Conservation (phyloP, 2,888 invertebrate species). For the Tenthredo mesomela region DNA sequence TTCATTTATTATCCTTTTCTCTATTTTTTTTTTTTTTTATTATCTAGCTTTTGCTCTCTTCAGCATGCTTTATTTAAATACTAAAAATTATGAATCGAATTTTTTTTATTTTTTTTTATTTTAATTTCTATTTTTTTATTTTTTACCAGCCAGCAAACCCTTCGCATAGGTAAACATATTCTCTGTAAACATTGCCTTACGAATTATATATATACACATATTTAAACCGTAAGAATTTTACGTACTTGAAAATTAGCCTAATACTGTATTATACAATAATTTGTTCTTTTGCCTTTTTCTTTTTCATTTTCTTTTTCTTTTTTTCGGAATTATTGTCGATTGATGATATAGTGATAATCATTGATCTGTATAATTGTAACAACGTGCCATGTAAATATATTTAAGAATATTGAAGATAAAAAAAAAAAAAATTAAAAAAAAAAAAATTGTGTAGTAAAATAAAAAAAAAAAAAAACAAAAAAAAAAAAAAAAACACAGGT, state of each 20-base stretch:
- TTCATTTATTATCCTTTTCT: neutral
- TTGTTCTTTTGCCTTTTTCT: neutral
- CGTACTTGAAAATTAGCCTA: neutral
- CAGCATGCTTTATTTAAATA: neutral
- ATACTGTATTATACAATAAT: neutral
- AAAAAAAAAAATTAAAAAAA: neutral
- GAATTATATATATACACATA: neutral
- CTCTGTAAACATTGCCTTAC: conserved; percentile 8
- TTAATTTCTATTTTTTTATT: neutral
- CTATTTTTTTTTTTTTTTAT: neutral
- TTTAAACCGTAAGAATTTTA: conserved; percentile 6
- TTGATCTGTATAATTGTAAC: conserved; percentile 39
- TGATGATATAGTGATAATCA: conserved; percentile 1
- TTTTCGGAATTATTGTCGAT: neutral
- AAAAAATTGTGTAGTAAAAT: neutral
- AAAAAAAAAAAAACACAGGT: neutral
- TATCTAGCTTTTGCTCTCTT: neutral
- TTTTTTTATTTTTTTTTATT: neutral
- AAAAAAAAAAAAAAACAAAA: neutral
- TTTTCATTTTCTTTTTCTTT: neutral
- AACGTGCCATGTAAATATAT: conserved; percentile 50
- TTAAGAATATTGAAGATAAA: neutral
- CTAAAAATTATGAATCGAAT: neutral
- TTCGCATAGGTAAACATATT: neutral
- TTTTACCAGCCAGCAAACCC: neutral